These are phyloP conservation scores for Aurelia aurita DNA, from an alignment of 30 jellyfish, hydroid and myxozoan species.

Conservation along the genomic window DNA sequence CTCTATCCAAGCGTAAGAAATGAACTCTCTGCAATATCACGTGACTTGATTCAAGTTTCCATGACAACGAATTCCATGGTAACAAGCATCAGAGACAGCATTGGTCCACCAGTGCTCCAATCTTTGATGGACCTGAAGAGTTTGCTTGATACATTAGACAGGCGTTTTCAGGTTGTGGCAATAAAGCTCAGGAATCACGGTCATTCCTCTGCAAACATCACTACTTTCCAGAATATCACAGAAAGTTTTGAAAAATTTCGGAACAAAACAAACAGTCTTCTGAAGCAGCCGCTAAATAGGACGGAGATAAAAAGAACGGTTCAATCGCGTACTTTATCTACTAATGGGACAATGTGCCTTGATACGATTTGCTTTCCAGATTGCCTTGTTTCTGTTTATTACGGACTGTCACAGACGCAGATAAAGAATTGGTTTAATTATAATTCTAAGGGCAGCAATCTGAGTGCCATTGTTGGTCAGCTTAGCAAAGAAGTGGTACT, in stretches of 20 bases:
- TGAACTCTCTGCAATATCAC: background rate
- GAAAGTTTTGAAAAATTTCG: background rate
- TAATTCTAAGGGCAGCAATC: background rate
- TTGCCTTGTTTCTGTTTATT: background rate
- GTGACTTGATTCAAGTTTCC: background rate
- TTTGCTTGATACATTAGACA: background rate
- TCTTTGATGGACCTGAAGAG: background rate
- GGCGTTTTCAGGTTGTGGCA: slow-evolving; percentile 4
- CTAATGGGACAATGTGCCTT: slow-evolving; percentile 48
- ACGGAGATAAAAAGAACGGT: background rate
- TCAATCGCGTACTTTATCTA: background rate
- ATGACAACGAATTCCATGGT: background rate
- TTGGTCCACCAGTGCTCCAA: background rate
- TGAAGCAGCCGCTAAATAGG: slow-evolving; percentile 11
- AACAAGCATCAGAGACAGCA: background rate
- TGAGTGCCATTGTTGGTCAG: slow-evolving; percentile 3
- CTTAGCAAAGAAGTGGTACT: slow-evolving; percentile 4
- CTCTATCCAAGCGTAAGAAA: background rate
- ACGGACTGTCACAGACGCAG: background rate
- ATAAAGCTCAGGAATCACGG: background rate
- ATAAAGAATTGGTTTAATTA: background rate
- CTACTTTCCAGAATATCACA: background rate
- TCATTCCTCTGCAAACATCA: background rate
- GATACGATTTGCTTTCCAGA: slow-evolving; percentile 27
- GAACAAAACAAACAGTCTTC: background rate